A percentile compares a stretch with the other conserved stretches of the same genome.
Evolutionary conservation across 2,888 invertebrate genomes (phyloP).

Genomic region (Nebria brevicollis): DNA sequence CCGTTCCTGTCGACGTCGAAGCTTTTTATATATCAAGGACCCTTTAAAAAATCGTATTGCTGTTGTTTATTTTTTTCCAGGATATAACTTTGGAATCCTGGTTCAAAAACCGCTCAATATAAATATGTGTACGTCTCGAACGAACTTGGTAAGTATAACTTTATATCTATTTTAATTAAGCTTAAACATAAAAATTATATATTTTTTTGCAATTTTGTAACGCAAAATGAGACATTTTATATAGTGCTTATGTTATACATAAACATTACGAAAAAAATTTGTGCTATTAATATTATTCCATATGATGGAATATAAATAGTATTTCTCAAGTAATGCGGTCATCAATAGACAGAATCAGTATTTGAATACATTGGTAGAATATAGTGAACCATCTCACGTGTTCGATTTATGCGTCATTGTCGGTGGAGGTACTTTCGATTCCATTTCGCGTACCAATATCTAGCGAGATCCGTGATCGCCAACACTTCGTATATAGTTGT

Average conservation of each 20-base stretch:
- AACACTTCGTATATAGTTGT: slow-evolving; percentile 1
- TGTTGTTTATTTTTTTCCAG: neutral
- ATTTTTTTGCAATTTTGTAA: too few species aligned
- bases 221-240: too few species aligned
- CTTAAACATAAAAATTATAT: too few species aligned
- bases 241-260: too few species aligned
- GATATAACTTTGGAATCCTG: neutral
- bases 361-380: neutral
- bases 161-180: neutral
- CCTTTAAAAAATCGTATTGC: neutral
- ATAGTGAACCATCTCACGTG: neutral
- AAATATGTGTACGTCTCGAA: too few species aligned
- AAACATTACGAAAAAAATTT: too few species aligned
- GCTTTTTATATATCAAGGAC: neutral
- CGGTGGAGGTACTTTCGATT: neutral
- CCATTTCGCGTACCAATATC: neutral
- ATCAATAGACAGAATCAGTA: neutral
- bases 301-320: too few species aligned
- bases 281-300: too few species aligned
- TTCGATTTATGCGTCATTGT: neutral
- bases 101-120: neutral
- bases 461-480: neutral
- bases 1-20: slow-evolving; percentile 21
- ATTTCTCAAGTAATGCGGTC: too few species aligned
- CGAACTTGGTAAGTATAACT: neutral